Evolutionary conservation across 2,113 vertebrate species (phyloP), one percentile per base, ranked within the genome.

Genomic region (Archilochus colubris): DNA sequence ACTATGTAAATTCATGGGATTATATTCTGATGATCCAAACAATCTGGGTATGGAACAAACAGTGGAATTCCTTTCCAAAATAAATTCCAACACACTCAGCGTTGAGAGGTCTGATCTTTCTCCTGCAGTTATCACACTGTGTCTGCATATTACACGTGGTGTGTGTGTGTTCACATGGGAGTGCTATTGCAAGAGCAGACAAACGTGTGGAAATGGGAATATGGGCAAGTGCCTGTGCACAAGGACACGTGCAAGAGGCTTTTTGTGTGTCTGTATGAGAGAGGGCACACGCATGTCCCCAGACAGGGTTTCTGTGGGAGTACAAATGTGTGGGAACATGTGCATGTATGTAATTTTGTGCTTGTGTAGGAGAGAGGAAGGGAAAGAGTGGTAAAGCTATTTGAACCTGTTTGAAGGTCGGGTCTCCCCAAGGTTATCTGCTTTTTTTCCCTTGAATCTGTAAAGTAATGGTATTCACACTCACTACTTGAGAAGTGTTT

Each of bases 401-500:
- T 95, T 96, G 95, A 96, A 97, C 94, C 94, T 94, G 91, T 94
- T 96, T 92, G 96, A 98, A 98, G 98, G 98, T 98, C 96, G 9
- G 93, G 75, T 94, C 91, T 97, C 82, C 88, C 84, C 97, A 98
- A 98, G 98, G 98, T 98, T 98, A 98, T 98, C 98, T 98, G 83
- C 92, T 97, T 96, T 96, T 97, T 98, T 97, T 97, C 95, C 74
- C 96, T 97, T 66, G 97, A 98, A 98, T 98, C 98, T 98, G 97
- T 97, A 97, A 98, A 98, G 97, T 98, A 96, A 91, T 97, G 96
- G 97, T 96, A 98, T 98, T 98, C 98, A 98, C 98, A 98, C 98
- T 98, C 97, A 92, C 91, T 96, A 97, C 96, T 97, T 97, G 98
- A 98, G 97, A 98, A 98, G 98, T 98, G 98, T 95, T 98, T 98